Evolutionary conservation across 2,797 vertebrate species (phyloP).

Genomic region (Enteromius anoplus): DNA sequence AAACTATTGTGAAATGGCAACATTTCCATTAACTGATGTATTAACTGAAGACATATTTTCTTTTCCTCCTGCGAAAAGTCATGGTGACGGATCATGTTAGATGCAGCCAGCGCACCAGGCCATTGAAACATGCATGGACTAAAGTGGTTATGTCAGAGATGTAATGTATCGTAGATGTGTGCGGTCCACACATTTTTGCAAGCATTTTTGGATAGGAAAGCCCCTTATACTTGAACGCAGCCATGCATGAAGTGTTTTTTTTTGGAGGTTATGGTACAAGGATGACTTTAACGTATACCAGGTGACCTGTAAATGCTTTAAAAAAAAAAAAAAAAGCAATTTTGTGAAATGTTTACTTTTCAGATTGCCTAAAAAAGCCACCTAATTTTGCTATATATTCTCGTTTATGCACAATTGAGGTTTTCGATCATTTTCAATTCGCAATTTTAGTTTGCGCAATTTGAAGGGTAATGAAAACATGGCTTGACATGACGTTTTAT

Average conservation of each 20-base stretch:
- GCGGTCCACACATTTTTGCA: too few species aligned
- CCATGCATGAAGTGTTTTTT: not conserved
- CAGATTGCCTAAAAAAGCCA: too few species aligned
- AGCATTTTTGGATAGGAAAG: not conserved
- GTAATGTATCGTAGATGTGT: not conserved
- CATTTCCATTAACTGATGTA: not conserved
- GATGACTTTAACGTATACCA: not conserved
- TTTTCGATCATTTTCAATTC: not conserved
- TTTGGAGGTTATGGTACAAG: not conserved
- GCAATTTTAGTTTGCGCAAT: not conserved
- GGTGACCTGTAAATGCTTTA: too few species aligned
- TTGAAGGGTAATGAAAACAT: not conserved
- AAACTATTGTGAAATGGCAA: not conserved
- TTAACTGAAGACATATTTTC: too few species aligned
- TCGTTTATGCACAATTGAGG: not conserved
- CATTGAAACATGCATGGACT: not conserved
- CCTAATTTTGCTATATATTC: not conserved
- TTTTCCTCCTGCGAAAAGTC: not conserved
- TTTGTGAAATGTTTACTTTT: too few species aligned
- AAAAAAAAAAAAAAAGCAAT: too few species aligned
- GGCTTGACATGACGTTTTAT: not conserved
- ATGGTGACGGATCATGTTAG: not conserved
- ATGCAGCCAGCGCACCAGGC: too few species aligned
- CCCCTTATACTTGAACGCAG: not conserved
- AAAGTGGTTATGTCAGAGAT: not conserved